Percentiles rank a stretch among this genome's conserved stretches.
Conservation (phyloP, 1,140 invertebrate genomes). For the Choristoneura fumiferana region DNA sequence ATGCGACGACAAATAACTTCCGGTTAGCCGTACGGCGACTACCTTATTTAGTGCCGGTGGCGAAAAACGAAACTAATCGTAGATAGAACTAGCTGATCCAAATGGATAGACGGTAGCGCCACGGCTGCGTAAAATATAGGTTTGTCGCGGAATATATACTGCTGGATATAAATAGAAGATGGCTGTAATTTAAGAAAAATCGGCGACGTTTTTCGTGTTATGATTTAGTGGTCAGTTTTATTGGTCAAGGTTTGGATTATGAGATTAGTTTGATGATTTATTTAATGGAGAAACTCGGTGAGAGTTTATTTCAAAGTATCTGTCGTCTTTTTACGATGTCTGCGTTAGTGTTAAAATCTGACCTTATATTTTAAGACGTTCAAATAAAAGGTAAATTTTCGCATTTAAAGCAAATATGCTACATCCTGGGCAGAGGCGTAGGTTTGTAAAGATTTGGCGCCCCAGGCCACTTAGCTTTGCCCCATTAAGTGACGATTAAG, state of each 20-base stretch:
- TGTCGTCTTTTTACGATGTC: no score
- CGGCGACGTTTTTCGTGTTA: background rate
- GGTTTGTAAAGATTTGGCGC: no score
- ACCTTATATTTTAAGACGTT: no score
- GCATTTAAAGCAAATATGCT: no score
- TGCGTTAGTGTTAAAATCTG: no score
- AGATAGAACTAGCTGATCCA: background rate
- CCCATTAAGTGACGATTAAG: no score
- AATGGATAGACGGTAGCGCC: background rate
- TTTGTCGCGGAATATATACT: background rate
- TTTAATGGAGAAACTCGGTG: background rate
- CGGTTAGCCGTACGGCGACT: background rate
- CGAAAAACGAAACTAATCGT: conserved; percentile 6
- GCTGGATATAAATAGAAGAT: background rate
- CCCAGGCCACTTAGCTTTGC: no score
- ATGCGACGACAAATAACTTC: conserved; percentile 14
- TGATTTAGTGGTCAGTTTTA: background rate
- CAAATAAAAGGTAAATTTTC: no score
- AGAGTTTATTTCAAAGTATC: no score
- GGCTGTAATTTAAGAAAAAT: background rate
- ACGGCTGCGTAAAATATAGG: background rate
- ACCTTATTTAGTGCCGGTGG: background rate
- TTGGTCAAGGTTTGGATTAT: background rate
- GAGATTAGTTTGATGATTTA: background rate
- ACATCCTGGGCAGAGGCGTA: no score